These are phyloP conservation scores for Melieria picta DNA, from an alignment of 2,888 invertebrate genomes.

Conservation along the genomic window DNA sequence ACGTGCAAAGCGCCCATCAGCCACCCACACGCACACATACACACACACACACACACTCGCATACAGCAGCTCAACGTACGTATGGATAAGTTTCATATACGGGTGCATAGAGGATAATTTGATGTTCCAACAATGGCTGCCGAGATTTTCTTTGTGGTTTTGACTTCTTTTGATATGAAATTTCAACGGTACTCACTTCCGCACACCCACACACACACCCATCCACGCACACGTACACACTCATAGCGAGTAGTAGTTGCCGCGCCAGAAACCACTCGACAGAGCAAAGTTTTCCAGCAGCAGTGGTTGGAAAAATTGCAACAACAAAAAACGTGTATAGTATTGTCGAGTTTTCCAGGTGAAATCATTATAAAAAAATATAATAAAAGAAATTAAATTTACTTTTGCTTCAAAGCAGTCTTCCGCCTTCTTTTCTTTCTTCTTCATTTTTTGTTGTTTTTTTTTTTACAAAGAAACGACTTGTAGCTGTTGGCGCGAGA, in stretches of 20 bases:
- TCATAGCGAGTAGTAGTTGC: too few relatives aligned
- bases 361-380: conserved; percentile 19
- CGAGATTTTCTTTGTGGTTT: conserved; percentile 60
- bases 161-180: conserved; percentile 55
- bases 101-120: conserved; percentile 42
- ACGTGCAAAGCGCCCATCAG: background rate
- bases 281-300: conserved; percentile 2
- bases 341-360: conserved; percentile 27
- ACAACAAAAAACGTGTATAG: too few relatives aligned
- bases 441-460: background rate
- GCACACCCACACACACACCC: background rate
- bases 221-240: background rate
- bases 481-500: background rate
- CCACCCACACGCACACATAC: background rate
- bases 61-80: background rate
- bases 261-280: too few relatives aligned
- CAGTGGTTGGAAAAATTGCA: too few relatives aligned
- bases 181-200: conserved; percentile 15
- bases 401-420: background rate
- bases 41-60: background rate
- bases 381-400: background rate
- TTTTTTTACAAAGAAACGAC: too few relatives aligned
- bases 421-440: background rate
- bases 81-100: conserved; percentile 4
- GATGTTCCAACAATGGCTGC: conserved; percentile 47